Conservation (phyloP, 2,113 vertebrate species). For the Excalfactoria chinensis region DNA sequence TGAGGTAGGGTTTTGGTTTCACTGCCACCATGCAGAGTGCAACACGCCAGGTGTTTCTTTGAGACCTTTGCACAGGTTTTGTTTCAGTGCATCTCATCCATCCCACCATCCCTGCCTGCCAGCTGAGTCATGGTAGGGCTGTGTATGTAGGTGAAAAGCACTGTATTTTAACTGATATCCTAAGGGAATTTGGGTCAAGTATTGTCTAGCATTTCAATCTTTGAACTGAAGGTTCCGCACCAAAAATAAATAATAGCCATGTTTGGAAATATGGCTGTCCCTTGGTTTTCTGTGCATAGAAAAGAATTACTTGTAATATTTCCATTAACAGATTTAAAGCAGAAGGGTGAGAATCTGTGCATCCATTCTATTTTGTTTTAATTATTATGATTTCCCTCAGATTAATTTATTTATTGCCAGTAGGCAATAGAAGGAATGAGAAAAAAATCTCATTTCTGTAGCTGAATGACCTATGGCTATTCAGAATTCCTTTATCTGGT, state of each 20-base stretch:
- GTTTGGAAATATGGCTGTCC: neutral
- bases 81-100: neutral
- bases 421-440: neutral
- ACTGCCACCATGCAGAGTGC: neutral
- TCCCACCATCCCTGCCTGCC: neutral
- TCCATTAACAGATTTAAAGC: neutral
- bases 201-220: accelerated
- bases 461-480: neutral
- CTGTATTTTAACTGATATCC: neutral
- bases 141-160: neutral
- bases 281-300: neutral
- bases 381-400: neutral
- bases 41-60: accelerated
- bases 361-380: neutral
- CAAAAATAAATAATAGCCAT: neutral
- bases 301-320: neutral
- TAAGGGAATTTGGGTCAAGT: neutral
- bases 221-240: neutral
- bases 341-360: neutral
- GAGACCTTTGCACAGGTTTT: neutral
- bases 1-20: neutral
- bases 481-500: neutral
- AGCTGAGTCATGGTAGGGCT: neutral
- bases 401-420: neutral
- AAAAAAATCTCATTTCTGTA: neutral